A percentile compares a stretch with the other conserved stretches of the same genome.
Evolutionary conservation across 1,140 invertebrate species (phyloP).

Genomic region (Drosophila neocordata): DNA sequence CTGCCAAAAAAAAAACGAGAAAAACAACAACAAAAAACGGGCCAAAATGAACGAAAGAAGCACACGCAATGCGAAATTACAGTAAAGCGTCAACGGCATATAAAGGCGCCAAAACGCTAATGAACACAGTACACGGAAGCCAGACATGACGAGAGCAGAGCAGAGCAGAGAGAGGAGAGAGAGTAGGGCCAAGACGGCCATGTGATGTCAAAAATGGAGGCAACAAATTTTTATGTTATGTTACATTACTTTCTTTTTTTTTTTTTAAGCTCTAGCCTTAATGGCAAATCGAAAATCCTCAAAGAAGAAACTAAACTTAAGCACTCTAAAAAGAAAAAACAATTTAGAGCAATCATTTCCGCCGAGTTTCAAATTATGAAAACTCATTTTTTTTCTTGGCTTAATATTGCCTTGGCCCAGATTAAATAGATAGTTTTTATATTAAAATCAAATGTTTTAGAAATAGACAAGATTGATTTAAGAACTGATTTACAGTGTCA

Average conservation of each 20-base stretch:
- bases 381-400: neutral
- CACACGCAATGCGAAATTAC: constrained; percentile 62
- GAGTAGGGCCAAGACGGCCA: neutral
- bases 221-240: constrained; percentile 48
- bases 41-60: constrained; percentile 12
- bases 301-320: constrained; percentile 19
- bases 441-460: no score
- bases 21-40: constrained; percentile 16
- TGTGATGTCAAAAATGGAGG: constrained; percentile 31
- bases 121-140: constrained; percentile 68
- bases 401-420: neutral
- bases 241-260: no score
- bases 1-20: constrained; percentile 26
- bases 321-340: neutral
- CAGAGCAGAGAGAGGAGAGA: constrained; percentile 9
- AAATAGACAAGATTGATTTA: neutral
- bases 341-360: constrained; percentile 1
- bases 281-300: constrained; percentile 62
- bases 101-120: constrained; percentile 72
- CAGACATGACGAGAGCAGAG: neutral
- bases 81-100: constrained; percentile 43
- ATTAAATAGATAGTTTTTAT: neutral
- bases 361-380: neutral
- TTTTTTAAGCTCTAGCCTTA: constrained; percentile 21
- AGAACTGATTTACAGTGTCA: neutral